A percentile compares a stretch with the other conserved stretches of the same genome.
These are phyloP conservation scores for Ornithoptera priamus DNA, from an alignment of 2,888 invertebrate genomes.

Conservation along the genomic window DNA sequence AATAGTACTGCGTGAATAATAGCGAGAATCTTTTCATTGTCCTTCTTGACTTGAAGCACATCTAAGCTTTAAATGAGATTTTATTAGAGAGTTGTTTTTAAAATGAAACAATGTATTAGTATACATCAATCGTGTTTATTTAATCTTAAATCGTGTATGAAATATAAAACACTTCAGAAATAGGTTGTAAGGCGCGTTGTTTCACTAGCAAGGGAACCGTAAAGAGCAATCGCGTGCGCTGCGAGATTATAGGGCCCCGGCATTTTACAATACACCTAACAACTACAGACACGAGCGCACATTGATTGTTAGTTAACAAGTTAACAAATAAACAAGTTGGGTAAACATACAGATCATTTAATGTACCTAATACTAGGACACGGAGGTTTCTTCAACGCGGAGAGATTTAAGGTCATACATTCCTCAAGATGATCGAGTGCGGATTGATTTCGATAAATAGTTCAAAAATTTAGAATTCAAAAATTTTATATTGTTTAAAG, in stretches of 20 bases:
- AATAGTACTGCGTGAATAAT: no score
- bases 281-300: constrained; percentile 40
- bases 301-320: not conserved
- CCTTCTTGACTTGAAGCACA: no score
- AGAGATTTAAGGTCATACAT: no score
- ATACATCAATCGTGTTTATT: constrained; percentile 60
- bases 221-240: constrained; percentile 7
- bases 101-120: constrained; percentile 41
- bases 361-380: no score
- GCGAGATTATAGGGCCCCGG: constrained; percentile 26
- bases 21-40: no score
- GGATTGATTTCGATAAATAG: no score
- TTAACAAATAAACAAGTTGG: not conserved
- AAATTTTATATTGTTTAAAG: no score
- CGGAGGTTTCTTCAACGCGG: no score
- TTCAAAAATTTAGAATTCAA: no score
- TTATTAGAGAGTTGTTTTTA: not conserved
- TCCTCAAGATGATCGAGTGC: no score
- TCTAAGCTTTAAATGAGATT: no score
- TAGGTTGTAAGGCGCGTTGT: constrained; percentile 44
- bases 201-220: constrained; percentile 25
- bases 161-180: constrained; percentile 47
- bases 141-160: constrained; percentile 46
- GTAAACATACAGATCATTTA: no score
- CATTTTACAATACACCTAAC: constrained; percentile 38